Conservation (phyloP, 1,140 invertebrate species). For the Arctopsyche grandis region DNA sequence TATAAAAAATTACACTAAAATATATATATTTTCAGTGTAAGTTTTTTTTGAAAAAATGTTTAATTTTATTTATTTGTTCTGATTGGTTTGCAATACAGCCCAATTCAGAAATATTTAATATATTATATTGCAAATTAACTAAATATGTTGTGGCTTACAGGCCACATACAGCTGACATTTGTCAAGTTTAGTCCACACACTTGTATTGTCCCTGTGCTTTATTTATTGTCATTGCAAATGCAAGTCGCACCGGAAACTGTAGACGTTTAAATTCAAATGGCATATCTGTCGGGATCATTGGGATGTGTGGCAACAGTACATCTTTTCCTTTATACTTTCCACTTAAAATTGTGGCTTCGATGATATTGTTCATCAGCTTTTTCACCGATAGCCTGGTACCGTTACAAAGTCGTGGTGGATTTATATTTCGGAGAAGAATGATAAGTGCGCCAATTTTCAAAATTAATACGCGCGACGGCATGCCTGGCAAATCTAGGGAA, state of each 20-base stretch:
- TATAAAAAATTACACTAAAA: no score
- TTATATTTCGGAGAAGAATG: conserved; percentile 63
- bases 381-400: conserved; percentile 55
- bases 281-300: conserved; percentile 58
- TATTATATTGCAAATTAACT: no score
- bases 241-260: conserved; percentile 62
- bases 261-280: conserved; percentile 62
- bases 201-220: conserved; percentile 63
- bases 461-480: conserved; percentile 59
- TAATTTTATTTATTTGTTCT: no score
- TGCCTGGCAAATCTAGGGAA: conserved; percentile 59
- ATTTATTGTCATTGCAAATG: conserved; percentile 54
- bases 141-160: no score
- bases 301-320: conserved; percentile 61
- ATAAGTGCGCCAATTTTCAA: conserved; percentile 62
- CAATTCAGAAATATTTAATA: no score
- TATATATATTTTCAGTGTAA: no score
- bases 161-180: conserved; percentile 12
- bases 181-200: conserved; percentile 56
- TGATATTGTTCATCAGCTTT: background rate
- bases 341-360: conserved; percentile 11
- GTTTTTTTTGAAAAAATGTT: no score
- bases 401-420: conserved; percentile 63
- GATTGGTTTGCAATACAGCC: no score
- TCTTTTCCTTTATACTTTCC: conserved; percentile 54